phyloP scores from a whole-genome alignment of 2,888 invertebrate genomes.

The Chydorus sphaericus region DNA sequence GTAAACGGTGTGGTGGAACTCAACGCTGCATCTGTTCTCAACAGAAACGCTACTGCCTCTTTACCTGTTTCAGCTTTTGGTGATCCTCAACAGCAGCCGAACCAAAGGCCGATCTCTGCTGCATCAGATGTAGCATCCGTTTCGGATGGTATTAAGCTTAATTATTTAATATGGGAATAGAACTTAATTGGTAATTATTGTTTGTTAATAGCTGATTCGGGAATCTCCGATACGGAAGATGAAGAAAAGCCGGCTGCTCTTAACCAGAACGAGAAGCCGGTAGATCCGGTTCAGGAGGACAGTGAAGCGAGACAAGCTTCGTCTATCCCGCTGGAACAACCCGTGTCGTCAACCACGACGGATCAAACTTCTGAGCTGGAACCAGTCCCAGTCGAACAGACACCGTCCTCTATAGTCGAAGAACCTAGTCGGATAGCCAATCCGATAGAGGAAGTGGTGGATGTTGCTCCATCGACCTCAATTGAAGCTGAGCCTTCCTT shows the following conservation, averaged over 20 bases:
- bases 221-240: slow-evolving; percentile 13
- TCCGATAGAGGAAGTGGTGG: not conserved
- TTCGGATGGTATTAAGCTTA: slow-evolving; percentile 5
- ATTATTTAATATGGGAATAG: not conserved
- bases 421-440: not conserved
- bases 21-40: not conserved
- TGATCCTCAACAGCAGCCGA: not conserved
- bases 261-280: not conserved
- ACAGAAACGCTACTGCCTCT: not conserved
- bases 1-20: slow-evolving; percentile 1
- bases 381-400: not conserved
- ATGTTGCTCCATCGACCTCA: not conserved
- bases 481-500: not conserved
- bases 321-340: not conserved
- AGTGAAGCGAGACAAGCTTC: not conserved
- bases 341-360: not conserved
- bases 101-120: not conserved
- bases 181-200: not conserved
- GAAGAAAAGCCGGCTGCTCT: not conserved
- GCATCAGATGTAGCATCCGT: slow-evolving; percentile 4
- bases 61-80: not conserved
- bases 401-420: not conserved
- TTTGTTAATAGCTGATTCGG: slow-evolving; percentile 8
- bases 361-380: not conserved
- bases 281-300: not conserved